Conservation (phyloP, 2,113 vertebrate genomes). For the Trachemys scripta region DNA sequence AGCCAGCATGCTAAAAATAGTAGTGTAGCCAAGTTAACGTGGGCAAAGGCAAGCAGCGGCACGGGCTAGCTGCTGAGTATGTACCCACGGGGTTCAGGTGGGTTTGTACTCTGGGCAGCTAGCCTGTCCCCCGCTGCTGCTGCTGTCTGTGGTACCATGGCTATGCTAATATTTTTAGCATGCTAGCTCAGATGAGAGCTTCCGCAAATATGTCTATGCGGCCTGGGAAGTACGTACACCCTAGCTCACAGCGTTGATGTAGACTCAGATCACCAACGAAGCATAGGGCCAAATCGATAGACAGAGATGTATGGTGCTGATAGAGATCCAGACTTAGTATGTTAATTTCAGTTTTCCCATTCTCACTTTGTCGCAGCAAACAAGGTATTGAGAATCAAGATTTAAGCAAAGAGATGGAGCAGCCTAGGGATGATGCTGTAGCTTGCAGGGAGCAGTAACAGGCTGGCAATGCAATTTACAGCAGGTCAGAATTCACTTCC, state of each 20-base stretch:
- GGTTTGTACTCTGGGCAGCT: not conserved
- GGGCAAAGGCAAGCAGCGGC: no score
- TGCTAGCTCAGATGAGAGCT: not conserved
- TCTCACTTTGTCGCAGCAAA: not conserved
- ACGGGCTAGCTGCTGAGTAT: not conserved
- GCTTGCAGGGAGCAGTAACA: not conserved
- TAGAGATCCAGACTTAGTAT: not conserved
- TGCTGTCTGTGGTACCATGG: not conserved
- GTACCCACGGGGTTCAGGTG: not conserved
- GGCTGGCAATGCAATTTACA: not conserved
- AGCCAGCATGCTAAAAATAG: no score
- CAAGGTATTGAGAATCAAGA: not conserved
- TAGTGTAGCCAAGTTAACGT: no score
- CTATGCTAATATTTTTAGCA: not conserved
- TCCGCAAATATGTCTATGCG: not conserved
- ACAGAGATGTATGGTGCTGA: not conserved
- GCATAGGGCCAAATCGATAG: not conserved
- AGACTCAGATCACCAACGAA: not conserved
- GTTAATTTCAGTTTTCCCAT: not conserved
- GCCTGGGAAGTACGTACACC: not conserved
- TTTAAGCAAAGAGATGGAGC: not conserved
- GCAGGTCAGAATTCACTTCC: not conserved
- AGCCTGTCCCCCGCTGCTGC: no score
- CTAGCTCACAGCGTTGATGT: not conserved
- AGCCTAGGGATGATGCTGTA: rapidly evolving